Conservation (phyloP, 2,888 invertebrate species). For the Megamerina dolium region DNA sequence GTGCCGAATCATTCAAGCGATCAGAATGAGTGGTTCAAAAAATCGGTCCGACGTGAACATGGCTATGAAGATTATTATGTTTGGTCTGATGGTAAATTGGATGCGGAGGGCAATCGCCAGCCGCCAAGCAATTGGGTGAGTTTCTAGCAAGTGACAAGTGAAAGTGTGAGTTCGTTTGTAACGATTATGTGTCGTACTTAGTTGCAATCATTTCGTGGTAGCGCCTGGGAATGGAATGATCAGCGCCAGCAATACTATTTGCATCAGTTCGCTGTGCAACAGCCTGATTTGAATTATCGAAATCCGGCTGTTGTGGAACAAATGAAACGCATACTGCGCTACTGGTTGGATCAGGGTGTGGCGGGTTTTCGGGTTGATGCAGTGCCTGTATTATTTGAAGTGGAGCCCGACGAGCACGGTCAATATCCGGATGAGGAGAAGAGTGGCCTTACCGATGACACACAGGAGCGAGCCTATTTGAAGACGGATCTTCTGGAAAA, state of each 20-base stretch:
- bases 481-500: slow-evolving; percentile 55
- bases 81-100: slow-evolving; percentile 50
- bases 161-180: neutral
- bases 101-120: slow-evolving; percentile 25
- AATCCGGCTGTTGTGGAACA: slow-evolving; percentile 59
- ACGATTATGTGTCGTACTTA: slow-evolving; percentile 2
- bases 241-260: slow-evolving; percentile 56
- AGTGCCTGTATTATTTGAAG: slow-evolving; percentile 49
- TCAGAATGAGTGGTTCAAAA: slow-evolving; percentile 58
- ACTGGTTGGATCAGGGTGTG: slow-evolving; percentile 67
- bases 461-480: slow-evolving; percentile 52
- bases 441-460: slow-evolving; percentile 46
- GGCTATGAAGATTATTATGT: slow-evolving; percentile 64
- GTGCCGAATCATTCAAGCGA: slow-evolving; percentile 55
- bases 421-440: slow-evolving; percentile 53
- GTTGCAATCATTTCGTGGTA: slow-evolving; percentile 51
- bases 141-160: neutral
- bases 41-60: slow-evolving; percentile 52
- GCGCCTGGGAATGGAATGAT: slow-evolving; percentile 58
- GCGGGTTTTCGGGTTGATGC: slow-evolving; percentile 66
- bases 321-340: slow-evolving; percentile 59
- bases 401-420: slow-evolving; percentile 49
- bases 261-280: slow-evolving; percentile 56
- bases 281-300: slow-evolving; percentile 69
- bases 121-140: slow-evolving; percentile 52